phyloP scores from a whole-genome alignment of 1,140 invertebrate species.

The Cydia amplana region DNA sequence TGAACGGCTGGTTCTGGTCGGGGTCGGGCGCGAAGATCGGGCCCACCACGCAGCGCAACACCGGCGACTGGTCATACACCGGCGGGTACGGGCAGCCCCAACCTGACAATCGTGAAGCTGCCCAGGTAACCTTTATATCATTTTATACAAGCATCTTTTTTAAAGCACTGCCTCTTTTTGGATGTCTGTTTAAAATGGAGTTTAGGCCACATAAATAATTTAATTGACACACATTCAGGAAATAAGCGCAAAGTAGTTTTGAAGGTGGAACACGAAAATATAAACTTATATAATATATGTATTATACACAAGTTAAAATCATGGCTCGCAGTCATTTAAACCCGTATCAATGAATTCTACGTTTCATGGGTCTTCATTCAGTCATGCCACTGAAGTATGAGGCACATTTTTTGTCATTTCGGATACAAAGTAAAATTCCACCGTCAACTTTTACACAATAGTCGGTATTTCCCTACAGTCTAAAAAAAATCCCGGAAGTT shows the following conservation, averaged over 20 bases:
- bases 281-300: too few relatives aligned
- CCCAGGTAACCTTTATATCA: constrained; percentile 82
- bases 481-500: constrained; percentile 30
- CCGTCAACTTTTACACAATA: constrained; percentile 25
- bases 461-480: constrained; percentile 2
- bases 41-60: constrained; percentile 91
- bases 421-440: constrained; percentile 35
- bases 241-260: too few relatives aligned
- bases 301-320: too few relatives aligned
- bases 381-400: background rate
- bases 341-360: background rate
- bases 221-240: too few relatives aligned
- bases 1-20: constrained; percentile 97
- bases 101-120: constrained; percentile 94
- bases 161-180: too few relatives aligned
- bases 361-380: background rate
- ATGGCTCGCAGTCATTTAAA: too few relatives aligned
- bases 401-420: constrained; percentile 8
- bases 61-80: constrained; percentile 92
- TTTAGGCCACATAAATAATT: too few relatives aligned
- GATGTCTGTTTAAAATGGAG: too few relatives aligned
- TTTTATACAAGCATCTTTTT: background rate
- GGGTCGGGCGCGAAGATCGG: constrained; percentile 94
- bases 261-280: too few relatives aligned
- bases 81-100: constrained; percentile 92